Base-by-base conservation (phyloP, 2,113 vertebrate genomes). In the Ptychochromis oligacanthus region DNA sequence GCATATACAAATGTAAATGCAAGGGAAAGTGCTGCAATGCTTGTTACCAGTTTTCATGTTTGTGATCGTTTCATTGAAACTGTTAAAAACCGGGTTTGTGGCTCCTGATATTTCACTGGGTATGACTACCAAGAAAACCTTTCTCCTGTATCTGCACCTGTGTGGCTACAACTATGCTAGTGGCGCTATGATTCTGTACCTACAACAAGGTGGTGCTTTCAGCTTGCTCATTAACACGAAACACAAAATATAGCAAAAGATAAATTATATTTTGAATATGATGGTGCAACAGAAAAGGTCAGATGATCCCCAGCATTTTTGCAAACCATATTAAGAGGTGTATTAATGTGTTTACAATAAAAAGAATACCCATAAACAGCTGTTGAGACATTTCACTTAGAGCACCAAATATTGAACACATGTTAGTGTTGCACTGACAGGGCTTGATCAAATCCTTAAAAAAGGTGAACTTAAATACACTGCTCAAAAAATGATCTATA, bases 241-340 rank as follows among this genome's bases (percentile, higher is more conserved):
- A 65, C 9, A 38, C 0, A 38, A 3, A 43, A 3, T 43, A 65
- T 24, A 43, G 36, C 36, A 5, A 36, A n/a, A n/a, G 61, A 20
- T 64, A 64, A 64, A 26, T 65, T 65, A 65, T 65, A 46, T 65
- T 43, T 65, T 65, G n/a, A 65, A 46, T 67, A 67, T 67, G 17
- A 67, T 67, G 40, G 15, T 67, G 4, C 9, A 49, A 26, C 46
- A 46, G 64, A 24, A 65, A 65, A 43, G 38, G 62, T 46, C 64
- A 49, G 64, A 20, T 24, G 11, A 49, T 67, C 22, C 40, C 64
- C 40, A 70, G 40, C 40, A 70, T 70, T 70, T 4, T 20, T 15
- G 43, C 15, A 70, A 70, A 49, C 65, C 24, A 49, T 24, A 49
- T 70, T 49, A 70, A 70, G 1, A 20, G 18, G 65, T 49, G 43